Percentiles rank a stretch among this genome's conserved stretches.
phyloP scores from a whole-genome alignment of 2,888 invertebrate genomes.

The Plebejus argus region DNA sequence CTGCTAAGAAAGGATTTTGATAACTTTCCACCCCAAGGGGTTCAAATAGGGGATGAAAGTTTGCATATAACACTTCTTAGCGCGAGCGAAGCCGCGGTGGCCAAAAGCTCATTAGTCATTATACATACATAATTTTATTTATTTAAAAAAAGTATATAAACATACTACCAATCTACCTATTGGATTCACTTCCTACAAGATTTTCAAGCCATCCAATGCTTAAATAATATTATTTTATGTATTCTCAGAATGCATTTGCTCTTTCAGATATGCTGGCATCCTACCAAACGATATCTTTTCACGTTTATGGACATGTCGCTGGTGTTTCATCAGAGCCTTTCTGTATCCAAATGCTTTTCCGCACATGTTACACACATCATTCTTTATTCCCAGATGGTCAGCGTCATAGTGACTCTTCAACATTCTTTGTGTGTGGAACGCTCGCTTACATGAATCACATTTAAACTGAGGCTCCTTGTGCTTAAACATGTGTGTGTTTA shows the following conservation, averaged over 20 bases:
- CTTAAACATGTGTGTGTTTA: slow-evolving; percentile 53
- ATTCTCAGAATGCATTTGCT: slow-evolving; percentile 38
- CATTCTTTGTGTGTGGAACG: slow-evolving; percentile 53
- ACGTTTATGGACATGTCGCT: slow-evolving; percentile 56
- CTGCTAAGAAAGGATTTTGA: no score
- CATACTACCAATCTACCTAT: background rate
- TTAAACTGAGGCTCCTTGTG: slow-evolving; percentile 55
- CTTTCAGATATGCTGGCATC: slow-evolving; percentile 63
- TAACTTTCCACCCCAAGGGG: no score
- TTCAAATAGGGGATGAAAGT: no score
- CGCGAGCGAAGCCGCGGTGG: no score
- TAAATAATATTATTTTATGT: background rate
- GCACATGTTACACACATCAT: slow-evolving; percentile 56
- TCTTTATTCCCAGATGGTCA: slow-evolving; percentile 57
- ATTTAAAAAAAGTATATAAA: no score
- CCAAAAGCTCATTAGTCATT: no score
- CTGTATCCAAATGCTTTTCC: slow-evolving; percentile 59
- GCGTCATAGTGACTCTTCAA: slow-evolving; percentile 54
- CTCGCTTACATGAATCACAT: slow-evolving; percentile 54
- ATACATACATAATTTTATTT: no score
- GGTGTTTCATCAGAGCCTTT: slow-evolving; percentile 58
- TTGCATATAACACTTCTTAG: no score
- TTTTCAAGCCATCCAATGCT: background rate
- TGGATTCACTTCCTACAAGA: background rate
- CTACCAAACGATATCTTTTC: slow-evolving; percentile 55